Conservation (phyloP, 2,797 vertebrate species). For the Poeciliopsis paucimaculata region DNA sequence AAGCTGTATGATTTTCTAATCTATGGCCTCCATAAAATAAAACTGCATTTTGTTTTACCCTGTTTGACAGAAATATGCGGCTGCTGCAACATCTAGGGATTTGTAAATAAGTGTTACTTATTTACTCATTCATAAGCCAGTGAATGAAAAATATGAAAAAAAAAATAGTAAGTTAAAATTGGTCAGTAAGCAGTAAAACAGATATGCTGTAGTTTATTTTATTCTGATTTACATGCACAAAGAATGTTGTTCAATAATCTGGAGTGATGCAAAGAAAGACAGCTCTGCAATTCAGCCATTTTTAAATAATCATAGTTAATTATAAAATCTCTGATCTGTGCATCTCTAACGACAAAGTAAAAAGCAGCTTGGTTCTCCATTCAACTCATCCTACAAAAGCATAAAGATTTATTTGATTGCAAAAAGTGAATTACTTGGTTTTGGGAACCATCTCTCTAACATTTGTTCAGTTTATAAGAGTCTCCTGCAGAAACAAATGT, state of each 20-base stretch:
- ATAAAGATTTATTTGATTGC: not conserved
- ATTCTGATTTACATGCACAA: not conserved
- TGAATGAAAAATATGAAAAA: not conserved
- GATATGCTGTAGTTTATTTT: not conserved
- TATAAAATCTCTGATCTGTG: no score
- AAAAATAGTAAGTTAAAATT: not conserved
- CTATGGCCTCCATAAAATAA: not conserved
- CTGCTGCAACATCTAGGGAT: not conserved
- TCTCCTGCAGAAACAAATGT: not conserved
- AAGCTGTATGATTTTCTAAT: not conserved
- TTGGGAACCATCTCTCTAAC: not conserved
- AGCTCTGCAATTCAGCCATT: not conserved
- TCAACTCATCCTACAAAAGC: not conserved
- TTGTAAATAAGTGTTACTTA: not conserved
- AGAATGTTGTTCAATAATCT: not conserved
- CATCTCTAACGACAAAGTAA: no score
- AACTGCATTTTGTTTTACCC: not conserved
- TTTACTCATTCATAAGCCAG: no score
- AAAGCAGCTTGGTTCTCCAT: not conserved
- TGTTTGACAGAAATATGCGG: not conserved
- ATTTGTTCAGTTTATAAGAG: not conserved
- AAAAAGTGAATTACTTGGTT: not conserved
- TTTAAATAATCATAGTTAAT: not conserved
- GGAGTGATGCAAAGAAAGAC: not conserved
- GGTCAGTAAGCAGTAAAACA: not conserved